Evolutionary conservation across 2,797 vertebrate species (phyloP).

Genomic region (Galaxias olidus): DNA sequence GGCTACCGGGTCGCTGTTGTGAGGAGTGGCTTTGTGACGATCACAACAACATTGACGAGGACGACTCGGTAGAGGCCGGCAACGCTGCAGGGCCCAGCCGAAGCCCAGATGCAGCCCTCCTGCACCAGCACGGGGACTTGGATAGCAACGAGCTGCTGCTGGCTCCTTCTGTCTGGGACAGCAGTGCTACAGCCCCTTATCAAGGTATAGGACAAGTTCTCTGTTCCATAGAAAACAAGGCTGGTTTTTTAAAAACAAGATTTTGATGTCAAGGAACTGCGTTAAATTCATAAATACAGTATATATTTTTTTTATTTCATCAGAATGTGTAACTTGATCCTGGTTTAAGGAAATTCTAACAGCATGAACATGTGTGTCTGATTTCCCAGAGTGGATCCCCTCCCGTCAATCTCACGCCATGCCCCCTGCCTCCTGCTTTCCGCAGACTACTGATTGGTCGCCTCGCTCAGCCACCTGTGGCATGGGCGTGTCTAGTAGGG

Average conservation of each 20-base stretch:
- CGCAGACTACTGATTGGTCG: constrained; percentile 61
- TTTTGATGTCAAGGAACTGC: too few relatives aligned
- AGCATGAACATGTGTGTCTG: not conserved
- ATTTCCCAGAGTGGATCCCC: constrained; percentile 44
- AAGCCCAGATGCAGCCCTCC: not conserved
- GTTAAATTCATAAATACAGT: too few relatives aligned
- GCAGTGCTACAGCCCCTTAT: constrained; percentile 30
- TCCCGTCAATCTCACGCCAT: constrained; percentile 26
- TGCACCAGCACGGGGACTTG: constrained; percentile 16
- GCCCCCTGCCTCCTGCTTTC: constrained; percentile 43
- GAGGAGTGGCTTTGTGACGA: constrained; percentile 58
- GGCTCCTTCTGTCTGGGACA: constrained; percentile 32
- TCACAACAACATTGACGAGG: constrained; percentile 47
- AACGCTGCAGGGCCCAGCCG: not conserved
- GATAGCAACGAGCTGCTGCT: constrained; percentile 46
- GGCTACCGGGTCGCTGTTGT: constrained; percentile 47
- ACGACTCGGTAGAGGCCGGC: constrained; percentile 5
- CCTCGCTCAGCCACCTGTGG: constrained; percentile 58
- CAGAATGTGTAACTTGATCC: not conserved
- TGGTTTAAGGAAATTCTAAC: not conserved
- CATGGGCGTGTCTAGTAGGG: constrained; percentile 59
- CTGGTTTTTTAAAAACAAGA: too few relatives aligned
- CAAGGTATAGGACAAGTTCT: constrained; percentile 33
- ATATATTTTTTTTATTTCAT: too few relatives aligned
- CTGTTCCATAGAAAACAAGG: too few relatives aligned